Evolutionary conservation across 2,113 vertebrate species (phyloP), one percentile per base, ranked within the genome.

Genomic region (Malaclemys terrapin): DNA sequence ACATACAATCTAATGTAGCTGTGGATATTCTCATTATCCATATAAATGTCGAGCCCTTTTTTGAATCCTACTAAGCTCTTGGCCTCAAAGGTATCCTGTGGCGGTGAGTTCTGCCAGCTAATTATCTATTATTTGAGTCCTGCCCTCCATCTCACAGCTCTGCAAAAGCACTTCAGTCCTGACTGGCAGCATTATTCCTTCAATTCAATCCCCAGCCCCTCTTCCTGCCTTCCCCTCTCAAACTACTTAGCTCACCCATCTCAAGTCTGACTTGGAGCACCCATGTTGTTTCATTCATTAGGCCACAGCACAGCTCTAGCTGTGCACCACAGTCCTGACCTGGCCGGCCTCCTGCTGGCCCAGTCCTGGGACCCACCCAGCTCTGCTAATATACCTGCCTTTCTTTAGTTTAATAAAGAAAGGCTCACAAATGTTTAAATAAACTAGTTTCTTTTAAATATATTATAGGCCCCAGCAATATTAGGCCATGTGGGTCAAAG

Each of bases 391-490:
- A 9, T 92, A 88, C 22, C 72, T 88, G 89, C 50, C 0, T 22
- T 83, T 95, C 88, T 50, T 1, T 1, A 47, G 42, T 78, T 85
- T 92, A 95, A 93, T 91, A 42, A 42, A 42, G 38, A 42, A 42
- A 84, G 59, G 75, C 75, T 16, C 79, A 69, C 35, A 69, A n/a
- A n/a, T 19, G 35, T 69, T 9, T 69, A 35, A n/a, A 20, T 88
- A 75, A 81, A 84, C 47, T 96, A 54, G 95, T 95, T 96, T 81
- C 80, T 94, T 92, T 82, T 81, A 45, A 88, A 62, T 91, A 78
- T 6, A 49, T 82, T 92, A 84, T 85, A 0, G 27, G 56, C 87
- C 93, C 24, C 3, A 93, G 78, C 87, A 87, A 72, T 79, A 50
- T 91, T 80, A 86, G 72, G 50, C 96, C 94, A 95, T 0, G 1